These are phyloP conservation scores for Acridotheres tristis DNA, from an alignment of 2,797 vertebrate species.

Conservation along the genomic window DNA sequence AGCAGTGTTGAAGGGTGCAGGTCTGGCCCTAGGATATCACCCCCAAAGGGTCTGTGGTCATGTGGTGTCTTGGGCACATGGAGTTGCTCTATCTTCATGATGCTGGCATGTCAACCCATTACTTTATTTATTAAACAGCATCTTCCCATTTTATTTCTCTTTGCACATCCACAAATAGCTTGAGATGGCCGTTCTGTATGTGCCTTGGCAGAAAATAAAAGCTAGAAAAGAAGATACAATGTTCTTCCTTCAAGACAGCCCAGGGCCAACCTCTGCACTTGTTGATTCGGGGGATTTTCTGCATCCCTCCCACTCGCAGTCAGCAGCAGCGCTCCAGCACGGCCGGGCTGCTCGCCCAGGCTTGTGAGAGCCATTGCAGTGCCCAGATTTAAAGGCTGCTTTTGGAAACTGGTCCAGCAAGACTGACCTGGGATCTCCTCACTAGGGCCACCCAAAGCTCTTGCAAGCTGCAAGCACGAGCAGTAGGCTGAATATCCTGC, in stretches of 20 bases:
- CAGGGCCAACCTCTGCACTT: not conserved
- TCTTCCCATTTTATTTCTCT: not conserved
- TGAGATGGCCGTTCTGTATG: not conserved
- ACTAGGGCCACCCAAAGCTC: not conserved
- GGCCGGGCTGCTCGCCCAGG: not conserved
- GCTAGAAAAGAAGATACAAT: not conserved
- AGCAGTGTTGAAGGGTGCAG: not conserved
- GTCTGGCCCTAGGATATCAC: not conserved
- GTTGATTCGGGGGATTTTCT: not conserved
- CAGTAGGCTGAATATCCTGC: not conserved
- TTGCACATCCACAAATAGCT: not conserved
- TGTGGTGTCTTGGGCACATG: not conserved
- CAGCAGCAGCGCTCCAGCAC: not conserved
- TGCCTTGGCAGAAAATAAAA: not conserved
- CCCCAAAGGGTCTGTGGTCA: not conserved
- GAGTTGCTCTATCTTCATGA: not conserved
- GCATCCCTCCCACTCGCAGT: not conserved
- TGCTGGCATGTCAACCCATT: not conserved
- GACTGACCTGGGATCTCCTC: not conserved
- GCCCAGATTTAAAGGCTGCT: not conserved
- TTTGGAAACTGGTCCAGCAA: not conserved
- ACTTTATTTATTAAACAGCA: not conserved
- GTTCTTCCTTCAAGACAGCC: not conserved
- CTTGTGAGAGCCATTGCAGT: not conserved
- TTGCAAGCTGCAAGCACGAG: not conserved